Percentiles rank a stretch among this genome's conserved stretches.
These are phyloP conservation scores for Corydoras sp. DNA, from an alignment of 2,113 vertebrate genomes.

Conservation along the genomic window DNA sequence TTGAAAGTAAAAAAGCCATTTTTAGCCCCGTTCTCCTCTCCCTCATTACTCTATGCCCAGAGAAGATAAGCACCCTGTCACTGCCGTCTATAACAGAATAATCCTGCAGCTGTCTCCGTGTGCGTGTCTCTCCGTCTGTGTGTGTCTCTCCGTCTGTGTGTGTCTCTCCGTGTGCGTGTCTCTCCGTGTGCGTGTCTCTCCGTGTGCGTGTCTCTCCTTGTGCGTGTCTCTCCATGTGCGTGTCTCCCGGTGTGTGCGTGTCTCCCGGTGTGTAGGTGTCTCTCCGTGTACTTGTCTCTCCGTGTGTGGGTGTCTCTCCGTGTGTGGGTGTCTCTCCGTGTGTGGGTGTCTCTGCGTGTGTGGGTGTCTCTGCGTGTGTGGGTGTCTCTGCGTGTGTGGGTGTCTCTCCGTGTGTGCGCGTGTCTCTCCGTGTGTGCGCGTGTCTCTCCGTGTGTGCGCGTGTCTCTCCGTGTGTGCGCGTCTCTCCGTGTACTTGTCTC, in stretches of 20 bases:
- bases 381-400: too few species aligned
- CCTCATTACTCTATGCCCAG: constrained; percentile 13
- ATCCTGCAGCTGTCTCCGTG: background rate
- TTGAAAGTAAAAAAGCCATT: background rate
- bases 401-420: background rate
- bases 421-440: too few species aligned
- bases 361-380: too few species aligned
- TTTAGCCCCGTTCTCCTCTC: constrained; percentile 6
- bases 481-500: too few species aligned
- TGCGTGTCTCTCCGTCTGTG: background rate
- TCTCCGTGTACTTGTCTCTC: background rate
- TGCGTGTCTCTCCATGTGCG: background rate
- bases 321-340: too few species aligned
- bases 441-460: background rate
- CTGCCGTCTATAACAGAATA: constrained; percentile 10
- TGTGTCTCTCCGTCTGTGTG: too few species aligned
- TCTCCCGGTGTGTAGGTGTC: too few species aligned
- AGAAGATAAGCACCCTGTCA: constrained; percentile 8
- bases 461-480: background rate
- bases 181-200: background rate
- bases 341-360: background rate
- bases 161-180: background rate
- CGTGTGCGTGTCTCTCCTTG: too few species aligned
- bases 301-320: background rate
- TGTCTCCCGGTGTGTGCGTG: too few species aligned